These are phyloP conservation scores for Eulemur coronatus DNA, from an alignment of 2,797 vertebrate species.

Conservation along the genomic window DNA sequence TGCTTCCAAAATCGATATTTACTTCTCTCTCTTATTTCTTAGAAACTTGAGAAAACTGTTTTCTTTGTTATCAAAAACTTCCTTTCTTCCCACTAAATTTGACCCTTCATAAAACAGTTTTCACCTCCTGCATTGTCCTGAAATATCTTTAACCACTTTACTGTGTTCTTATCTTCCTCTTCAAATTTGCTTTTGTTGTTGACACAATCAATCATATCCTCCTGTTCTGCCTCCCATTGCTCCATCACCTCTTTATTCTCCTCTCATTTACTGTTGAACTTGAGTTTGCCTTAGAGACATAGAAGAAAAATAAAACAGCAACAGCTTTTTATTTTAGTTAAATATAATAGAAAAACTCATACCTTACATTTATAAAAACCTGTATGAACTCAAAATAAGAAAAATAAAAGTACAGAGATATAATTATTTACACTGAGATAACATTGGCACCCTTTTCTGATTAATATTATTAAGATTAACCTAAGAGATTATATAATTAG, in stretches of 20 bases:
- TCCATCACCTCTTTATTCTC: background rate
- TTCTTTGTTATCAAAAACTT: background rate
- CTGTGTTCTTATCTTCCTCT: background rate
- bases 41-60: background rate
- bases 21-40: constrained; percentile 2
- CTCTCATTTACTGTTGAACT: background rate
- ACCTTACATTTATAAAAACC: background rate
- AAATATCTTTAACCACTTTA: background rate
- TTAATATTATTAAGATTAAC: background rate
- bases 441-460: background rate
- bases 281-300: background rate
- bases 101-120: background rate
- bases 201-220: background rate
- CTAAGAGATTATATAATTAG: background rate
- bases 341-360: background rate
- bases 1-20: background rate
- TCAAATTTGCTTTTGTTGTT: background rate
- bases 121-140: background rate
- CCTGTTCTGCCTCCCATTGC: rapidly evolving
- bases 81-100: background rate
- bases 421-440: background rate
- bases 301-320: background rate
- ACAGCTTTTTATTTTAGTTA: background rate
- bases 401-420: background rate
- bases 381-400: background rate